Percentiles rank a stretch among this genome's conserved stretches.
Evolutionary conservation across 2,888 invertebrate species (phyloP).

Genomic region (Erebia palarica): DNA sequence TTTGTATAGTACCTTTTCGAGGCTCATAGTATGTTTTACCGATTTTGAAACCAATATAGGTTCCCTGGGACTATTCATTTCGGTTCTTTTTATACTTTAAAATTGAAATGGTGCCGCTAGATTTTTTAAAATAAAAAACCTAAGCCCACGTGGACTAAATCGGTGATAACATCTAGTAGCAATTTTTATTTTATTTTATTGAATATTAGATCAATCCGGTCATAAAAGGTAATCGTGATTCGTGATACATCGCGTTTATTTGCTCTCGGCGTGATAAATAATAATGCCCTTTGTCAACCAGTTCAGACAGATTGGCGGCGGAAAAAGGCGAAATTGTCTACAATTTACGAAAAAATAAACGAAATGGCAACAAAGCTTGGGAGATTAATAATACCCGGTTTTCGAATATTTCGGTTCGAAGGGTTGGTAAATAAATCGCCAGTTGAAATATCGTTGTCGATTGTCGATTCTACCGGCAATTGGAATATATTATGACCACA

Average conservation of each 20-base stretch:
- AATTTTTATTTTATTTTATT: no score
- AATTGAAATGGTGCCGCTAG: no score
- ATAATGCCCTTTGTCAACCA: slow-evolving; percentile 4
- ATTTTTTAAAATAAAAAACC: no score
- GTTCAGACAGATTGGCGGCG: background rate
- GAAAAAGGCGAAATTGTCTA: slow-evolving; percentile 9
- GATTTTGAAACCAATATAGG: no score
- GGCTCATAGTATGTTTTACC: no score
- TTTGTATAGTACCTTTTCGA: no score
- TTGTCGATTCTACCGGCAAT: background rate
- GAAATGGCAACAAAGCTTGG: slow-evolving; percentile 8
- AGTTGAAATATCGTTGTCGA: slow-evolving; percentile 17
- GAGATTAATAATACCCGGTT: slow-evolving; percentile 10
- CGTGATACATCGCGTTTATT: background rate
- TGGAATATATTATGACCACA: slow-evolving; percentile 1
- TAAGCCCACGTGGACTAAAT: no score
- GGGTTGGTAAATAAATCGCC: slow-evolving; percentile 19
- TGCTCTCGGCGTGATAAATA: slow-evolving; percentile 2
- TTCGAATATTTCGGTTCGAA: slow-evolving; percentile 9
- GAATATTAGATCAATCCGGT: background rate
- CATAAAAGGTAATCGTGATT: background rate
- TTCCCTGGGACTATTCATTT: no score
- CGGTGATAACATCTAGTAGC: no score
- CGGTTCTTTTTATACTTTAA: no score
- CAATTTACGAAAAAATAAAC: slow-evolving; percentile 12